These are phyloP conservation scores for Synergus laeviventris DNA, from an alignment of 2,888 invertebrate genomes.

Conservation along the genomic window DNA sequence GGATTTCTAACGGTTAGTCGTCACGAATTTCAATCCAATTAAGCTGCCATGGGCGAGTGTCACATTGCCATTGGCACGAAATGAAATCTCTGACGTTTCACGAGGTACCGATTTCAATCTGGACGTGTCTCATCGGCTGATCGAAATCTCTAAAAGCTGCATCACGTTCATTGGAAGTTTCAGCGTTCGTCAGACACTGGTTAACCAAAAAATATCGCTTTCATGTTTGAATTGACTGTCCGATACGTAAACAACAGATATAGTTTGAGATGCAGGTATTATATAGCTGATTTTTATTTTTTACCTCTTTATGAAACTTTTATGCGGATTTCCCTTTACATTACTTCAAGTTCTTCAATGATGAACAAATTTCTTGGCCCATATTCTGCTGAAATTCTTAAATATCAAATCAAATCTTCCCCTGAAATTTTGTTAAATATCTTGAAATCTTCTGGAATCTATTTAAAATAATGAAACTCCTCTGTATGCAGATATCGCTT, in stretches of 20 bases:
- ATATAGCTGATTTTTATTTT: no score
- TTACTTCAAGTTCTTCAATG: no score
- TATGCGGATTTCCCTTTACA: no score
- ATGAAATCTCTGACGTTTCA: conserved; percentile 46
- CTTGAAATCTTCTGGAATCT: no score
- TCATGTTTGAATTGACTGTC: neutral
- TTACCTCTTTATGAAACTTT: no score
- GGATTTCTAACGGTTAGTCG: conserved; percentile 45
- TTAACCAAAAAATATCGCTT: neutral
- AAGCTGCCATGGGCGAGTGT: conserved; percentile 50
- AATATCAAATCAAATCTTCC: no score
- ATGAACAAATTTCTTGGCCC: no score
- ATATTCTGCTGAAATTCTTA: no score
- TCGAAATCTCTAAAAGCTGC: conserved; percentile 7
- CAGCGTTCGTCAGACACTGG: neutral
- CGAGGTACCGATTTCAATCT: conserved; percentile 46
- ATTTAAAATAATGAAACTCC: no score
- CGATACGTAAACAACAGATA: neutral
- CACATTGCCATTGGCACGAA: conserved; percentile 48
- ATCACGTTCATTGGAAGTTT: conserved; percentile 2
- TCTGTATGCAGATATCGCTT: conserved; percentile 41
- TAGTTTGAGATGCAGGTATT: no score
- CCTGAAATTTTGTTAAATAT: no score
- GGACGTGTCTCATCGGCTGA: conserved; percentile 33
- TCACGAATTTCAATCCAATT: conserved; percentile 52